A percentile compares a stretch with the other conserved stretches of the same genome.
These are phyloP conservation scores for Synergus japonicus DNA, from an alignment of 2,888 invertebrate genomes.

Conservation along the genomic window DNA sequence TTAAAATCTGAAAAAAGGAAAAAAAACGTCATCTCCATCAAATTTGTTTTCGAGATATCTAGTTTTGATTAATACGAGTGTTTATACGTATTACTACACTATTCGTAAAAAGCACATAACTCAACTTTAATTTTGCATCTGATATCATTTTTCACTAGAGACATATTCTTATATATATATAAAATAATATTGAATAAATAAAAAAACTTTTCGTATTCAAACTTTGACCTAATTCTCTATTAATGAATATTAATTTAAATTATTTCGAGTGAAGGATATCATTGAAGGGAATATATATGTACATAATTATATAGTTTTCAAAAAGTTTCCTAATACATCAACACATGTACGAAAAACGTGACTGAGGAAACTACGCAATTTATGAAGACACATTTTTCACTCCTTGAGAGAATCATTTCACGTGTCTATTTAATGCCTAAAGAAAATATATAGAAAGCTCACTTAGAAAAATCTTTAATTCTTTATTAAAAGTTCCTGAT, in stretches of 20 bases:
- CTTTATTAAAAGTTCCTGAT: not conserved
- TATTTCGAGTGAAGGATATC: not conserved
- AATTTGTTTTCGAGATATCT: not conserved
- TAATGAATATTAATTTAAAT: too few relatives aligned
- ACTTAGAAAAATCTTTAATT: not conserved
- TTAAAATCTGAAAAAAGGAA: not conserved
- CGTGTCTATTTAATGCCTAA: not conserved
- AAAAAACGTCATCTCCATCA: not conserved
- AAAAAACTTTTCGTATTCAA: not conserved
- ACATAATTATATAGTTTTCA: not conserved
- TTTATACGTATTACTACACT: not conserved
- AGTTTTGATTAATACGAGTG: not conserved
- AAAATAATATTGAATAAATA: not conserved
- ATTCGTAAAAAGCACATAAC: not conserved
- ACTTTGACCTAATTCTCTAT: not conserved
- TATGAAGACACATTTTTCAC: not conserved
- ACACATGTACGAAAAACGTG: not conserved
- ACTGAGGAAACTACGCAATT: not conserved
- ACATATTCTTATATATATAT: not conserved
- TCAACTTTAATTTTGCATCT: not conserved
- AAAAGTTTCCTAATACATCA: not conserved
- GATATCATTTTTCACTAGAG: not conserved
- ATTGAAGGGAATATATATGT: not conserved
- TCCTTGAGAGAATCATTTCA: not conserved
- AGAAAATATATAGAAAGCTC: not conserved